A percentile compares a stretch with the other conserved stretches of the same genome.
Evolutionary conservation across 2,888 invertebrate genomes (phyloP).

Genomic region (Orchestes rusci): DNA sequence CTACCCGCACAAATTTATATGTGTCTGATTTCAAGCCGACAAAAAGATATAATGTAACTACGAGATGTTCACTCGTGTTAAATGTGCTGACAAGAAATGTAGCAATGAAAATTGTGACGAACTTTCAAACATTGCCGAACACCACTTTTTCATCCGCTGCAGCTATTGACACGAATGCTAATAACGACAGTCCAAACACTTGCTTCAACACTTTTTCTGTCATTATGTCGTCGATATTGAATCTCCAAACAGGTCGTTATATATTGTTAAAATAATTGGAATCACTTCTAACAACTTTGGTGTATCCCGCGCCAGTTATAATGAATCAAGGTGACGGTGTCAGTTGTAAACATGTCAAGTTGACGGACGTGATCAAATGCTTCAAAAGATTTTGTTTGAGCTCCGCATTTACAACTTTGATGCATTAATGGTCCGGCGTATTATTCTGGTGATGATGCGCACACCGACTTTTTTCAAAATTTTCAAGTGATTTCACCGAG

Average conservation of each 20-base stretch:
- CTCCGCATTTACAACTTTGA: too few relatives aligned
- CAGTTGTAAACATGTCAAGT: constrained; percentile 19
- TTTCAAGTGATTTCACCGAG: too few relatives aligned
- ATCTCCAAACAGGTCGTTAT: constrained; percentile 25
- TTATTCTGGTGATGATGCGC: too few relatives aligned
- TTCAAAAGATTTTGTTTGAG: too few relatives aligned
- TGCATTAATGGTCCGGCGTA: too few relatives aligned
- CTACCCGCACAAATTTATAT: too few relatives aligned
- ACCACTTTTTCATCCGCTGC: constrained; percentile 28
- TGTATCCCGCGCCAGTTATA: constrained; percentile 20
- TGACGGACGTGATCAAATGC: too few relatives aligned
- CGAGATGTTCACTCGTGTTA: constrained; percentile 14
- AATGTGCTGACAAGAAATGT: constrained; percentile 13
- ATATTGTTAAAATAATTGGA: constrained; percentile 28
- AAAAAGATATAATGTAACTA: too few relatives aligned
- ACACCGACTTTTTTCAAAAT: too few relatives aligned
- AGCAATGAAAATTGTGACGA: constrained; percentile 18
- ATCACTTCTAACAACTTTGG: constrained; percentile 26
- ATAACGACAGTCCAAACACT: constrained; percentile 27
- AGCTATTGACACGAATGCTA: constrained; percentile 31
- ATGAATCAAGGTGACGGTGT: constrained; percentile 17
- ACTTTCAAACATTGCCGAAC: constrained; percentile 19
- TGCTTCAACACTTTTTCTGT: constrained; percentile 25
- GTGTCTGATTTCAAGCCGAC: too few relatives aligned
- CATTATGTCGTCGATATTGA: constrained; percentile 26